Evolutionary conservation across 2,113 vertebrate species (phyloP).

Genomic region (Rhinolophus sinicus): DNA sequence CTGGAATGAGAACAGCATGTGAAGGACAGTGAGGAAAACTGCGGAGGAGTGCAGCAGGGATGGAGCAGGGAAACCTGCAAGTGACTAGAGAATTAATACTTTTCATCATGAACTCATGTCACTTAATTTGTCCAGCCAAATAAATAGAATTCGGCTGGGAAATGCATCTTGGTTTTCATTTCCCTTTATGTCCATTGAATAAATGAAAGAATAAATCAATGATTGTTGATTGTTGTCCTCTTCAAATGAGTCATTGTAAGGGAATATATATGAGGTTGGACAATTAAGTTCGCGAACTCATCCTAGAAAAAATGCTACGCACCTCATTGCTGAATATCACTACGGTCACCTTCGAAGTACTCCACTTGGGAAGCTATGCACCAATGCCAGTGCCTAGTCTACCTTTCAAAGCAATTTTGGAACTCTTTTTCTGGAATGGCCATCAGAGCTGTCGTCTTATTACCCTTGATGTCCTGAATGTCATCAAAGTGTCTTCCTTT

Average conservation of each 20-base stretch:
- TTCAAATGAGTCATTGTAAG: not conserved
- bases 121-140: not conserved
- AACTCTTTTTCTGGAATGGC: no score
- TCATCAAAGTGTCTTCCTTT: no score
- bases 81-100: not conserved
- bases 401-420: no score
- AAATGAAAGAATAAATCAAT: not conserved
- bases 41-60: no score
- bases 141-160: not conserved
- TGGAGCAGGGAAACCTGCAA: not conserved
- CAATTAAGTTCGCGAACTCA: no score
- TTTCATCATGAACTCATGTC: not conserved
- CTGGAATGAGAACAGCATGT: not conserved
- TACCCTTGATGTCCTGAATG: no score
- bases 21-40: not conserved
- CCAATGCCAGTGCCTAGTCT: no score
- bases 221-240: not conserved
- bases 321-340: no score
- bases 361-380: no score
- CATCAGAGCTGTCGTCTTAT: no score
- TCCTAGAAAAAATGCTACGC: no score
- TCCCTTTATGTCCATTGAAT: not conserved
- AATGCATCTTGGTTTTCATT: not conserved
- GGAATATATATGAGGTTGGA: not conserved
- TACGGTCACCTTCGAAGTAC: no score